Base-by-base conservation (phyloP, 1,140 invertebrate genomes). In the Anastrepha obliqua region DNA sequence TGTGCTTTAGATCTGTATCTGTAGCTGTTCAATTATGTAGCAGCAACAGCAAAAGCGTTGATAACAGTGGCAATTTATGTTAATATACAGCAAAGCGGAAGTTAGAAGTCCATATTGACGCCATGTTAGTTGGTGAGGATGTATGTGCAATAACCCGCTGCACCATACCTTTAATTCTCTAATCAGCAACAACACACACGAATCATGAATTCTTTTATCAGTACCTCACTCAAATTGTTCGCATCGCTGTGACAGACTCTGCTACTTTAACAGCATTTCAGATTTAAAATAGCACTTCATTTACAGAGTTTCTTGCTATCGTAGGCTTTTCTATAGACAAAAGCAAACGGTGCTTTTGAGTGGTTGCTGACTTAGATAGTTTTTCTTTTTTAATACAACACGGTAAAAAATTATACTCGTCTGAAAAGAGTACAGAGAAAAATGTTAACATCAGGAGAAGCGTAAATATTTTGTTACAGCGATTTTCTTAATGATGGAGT, bases 301-400 rank as follows among this genome's bases (percentile, higher is more conserved):
- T 29, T 29, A 29, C 29, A 29, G 29, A 29, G 29, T 29, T 29
- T 51, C 44, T 11, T 51, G 8, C 74, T 20, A 3, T 42, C 20
- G 42, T 55, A 55, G 44, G 74, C 74, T 55, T 55, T 55, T 51
- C 0, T 6, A 29, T 3, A 81, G 47, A 44, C 3, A 17, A 74
- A 42, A 74, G 67, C 39, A 17, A 9, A 11, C 6, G n/a, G 44
- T 51, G 11, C 3, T 6, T 55, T 20, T 55, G 3, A 20, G 47
- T 81, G 74, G 74, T 81, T 55, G 47, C 17, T 81, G 74, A 20
- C 74, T 81, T 55, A n/a, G 47, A 55, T 55, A 67, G 9, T 17
- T 29, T 81, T 64, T 13, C 9, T 64, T 64, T 2, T 1, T 29
- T 1, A 6, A 42, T 17, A 70, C 0, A 55, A 81, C 74, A 81